Conservation (phyloP, 2,797 vertebrate species). For the Falco berigora region DNA sequence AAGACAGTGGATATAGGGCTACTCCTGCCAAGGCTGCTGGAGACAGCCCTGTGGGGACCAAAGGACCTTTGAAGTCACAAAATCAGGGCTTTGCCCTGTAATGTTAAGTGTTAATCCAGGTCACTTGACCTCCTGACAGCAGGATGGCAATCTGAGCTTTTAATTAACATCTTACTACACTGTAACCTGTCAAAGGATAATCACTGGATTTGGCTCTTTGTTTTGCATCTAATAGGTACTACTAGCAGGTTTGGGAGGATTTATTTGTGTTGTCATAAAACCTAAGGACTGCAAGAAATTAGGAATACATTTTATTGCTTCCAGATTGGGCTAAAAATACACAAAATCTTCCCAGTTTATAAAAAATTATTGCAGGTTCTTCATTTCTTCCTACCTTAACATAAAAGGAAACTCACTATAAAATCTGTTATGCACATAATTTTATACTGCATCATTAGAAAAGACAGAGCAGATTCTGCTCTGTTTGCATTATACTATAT, state of each 20-base stretch:
- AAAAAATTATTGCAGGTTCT: background rate
- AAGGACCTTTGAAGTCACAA: background rate
- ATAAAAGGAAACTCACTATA: background rate
- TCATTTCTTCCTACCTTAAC: background rate
- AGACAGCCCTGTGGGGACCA: background rate
- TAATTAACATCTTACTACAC: background rate
- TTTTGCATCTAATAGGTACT: background rate
- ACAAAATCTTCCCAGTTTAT: background rate
- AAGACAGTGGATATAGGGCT: background rate
- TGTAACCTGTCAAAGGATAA: background rate
- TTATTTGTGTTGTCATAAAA: background rate
- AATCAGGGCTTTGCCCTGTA: background rate
- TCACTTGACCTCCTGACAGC: background rate
- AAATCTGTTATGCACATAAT: rapidly evolving
- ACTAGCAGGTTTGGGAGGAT: background rate
- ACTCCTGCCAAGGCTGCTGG: background rate
- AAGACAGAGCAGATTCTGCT: background rate
- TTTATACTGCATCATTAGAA: background rate
- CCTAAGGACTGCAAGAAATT: background rate
- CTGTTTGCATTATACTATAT: background rate
- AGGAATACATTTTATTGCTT: background rate
- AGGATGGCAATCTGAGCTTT: background rate
- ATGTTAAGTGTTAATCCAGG: background rate
- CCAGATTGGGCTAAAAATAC: background rate
- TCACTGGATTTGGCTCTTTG: background rate